A percentile compares a stretch with the other conserved stretches of the same genome.
phyloP scores from a whole-genome alignment of 1,140 invertebrate species.

The Drosophila lacertosa region DNA sequence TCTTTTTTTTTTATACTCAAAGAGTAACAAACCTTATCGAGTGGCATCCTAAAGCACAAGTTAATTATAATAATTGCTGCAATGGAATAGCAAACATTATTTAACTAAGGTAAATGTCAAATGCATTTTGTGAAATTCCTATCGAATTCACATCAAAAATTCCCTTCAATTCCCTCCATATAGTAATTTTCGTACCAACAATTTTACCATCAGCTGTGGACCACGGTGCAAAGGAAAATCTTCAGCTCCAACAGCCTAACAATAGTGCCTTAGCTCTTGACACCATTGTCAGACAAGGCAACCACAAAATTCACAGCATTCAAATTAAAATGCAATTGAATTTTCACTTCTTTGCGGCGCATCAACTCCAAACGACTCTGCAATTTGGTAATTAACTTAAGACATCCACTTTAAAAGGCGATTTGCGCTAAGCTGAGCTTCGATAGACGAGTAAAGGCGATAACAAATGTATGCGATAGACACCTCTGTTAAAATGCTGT shows the following conservation, averaged over 20 bases:
- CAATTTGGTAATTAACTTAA: constrained; percentile 10
- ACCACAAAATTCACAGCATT: constrained; percentile 74
- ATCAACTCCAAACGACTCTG: constrained; percentile 3
- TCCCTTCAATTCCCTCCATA: too few relatives aligned
- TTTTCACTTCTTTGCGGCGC: constrained; percentile 69
- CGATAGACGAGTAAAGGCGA: neutral
- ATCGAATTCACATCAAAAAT: neutral
- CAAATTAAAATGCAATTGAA: constrained; percentile 80
- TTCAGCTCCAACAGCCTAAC: constrained; percentile 31
- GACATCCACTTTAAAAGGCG: constrained; percentile 1
- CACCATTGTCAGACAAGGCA: constrained; percentile 58
- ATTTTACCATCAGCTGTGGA: constrained; percentile 25
- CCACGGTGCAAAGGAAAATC: constrained; percentile 41
- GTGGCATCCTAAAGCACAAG: constrained; percentile 13
- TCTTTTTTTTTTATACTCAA: constrained; percentile 17
- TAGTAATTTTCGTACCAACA: too few relatives aligned
- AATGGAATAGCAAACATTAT: neutral
- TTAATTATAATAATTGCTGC: constrained; percentile 35
- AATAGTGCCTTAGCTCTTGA: constrained; percentile 69
- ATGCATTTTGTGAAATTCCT: too few relatives aligned
- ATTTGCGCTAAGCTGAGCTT: constrained; percentile 5
- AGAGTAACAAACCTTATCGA: constrained; percentile 13
- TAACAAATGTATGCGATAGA: constrained; percentile 11
- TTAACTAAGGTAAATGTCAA: too few relatives aligned
- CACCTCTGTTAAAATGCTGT: constrained; percentile 8